phyloP scores from a whole-genome alignment of 2,113 vertebrate species.

The Xiphophorus maculatus region DNA sequence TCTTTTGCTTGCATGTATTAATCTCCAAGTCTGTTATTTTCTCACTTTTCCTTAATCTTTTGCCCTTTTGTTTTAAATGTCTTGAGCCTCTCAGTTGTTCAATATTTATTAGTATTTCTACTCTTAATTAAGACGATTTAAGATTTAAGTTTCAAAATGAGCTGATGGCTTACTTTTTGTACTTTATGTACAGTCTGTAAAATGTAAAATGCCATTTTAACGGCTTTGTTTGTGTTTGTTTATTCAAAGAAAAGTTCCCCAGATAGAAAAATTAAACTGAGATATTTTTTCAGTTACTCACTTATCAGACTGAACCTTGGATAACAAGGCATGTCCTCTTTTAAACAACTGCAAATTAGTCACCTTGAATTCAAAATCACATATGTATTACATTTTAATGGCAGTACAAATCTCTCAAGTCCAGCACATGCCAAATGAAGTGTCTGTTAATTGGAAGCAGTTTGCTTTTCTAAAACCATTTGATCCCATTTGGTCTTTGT shows the following conservation, averaged over 20 bases:
- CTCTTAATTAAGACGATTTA: neutral
- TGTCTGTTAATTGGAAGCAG: neutral
- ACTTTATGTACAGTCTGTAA: conserved; percentile 37
- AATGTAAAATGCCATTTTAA: conserved; percentile 28
- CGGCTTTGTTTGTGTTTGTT: conserved; percentile 3
- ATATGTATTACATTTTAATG: neutral
- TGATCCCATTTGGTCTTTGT: neutral
- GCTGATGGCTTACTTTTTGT: conserved; percentile 41
- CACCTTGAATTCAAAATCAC: too few relatives aligned
- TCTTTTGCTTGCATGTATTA: neutral
- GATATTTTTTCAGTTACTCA: neutral
- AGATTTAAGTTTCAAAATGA: conserved; percentile 43
- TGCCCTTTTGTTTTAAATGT: neutral
- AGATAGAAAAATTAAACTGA: neutral
- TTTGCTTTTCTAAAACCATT: neutral
- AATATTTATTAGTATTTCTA: conserved; percentile 21
- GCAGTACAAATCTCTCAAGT: too few relatives aligned
- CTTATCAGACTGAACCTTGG: too few relatives aligned
- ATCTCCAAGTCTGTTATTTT: neutral
- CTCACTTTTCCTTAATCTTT: neutral
- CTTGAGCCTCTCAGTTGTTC: conserved; percentile 1
- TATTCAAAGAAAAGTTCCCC: neutral
- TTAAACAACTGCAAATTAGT: neutral
- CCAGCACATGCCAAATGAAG: too few relatives aligned
- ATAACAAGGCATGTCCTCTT: neutral